Base-by-base conservation (phyloP, 2,797 vertebrate genomes). In the Bradypus variegatus region DNA sequence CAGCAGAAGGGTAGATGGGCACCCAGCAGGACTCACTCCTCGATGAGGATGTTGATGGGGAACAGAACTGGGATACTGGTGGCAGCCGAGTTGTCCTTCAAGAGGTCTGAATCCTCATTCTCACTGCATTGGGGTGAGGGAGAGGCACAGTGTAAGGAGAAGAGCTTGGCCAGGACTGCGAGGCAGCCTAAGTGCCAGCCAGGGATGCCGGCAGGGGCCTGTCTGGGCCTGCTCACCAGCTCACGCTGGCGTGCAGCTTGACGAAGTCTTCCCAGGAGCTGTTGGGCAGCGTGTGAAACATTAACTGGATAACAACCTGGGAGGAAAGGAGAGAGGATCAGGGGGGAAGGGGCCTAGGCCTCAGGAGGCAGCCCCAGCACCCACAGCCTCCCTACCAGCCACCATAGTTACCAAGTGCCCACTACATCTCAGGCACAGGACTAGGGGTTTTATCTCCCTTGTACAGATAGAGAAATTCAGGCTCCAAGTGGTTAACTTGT, bases 41-140 rank as follows among this genome's bases (percentile, higher is more conserved):
- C 76, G 2, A 94, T 65, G 48, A 96, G 84, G 90, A 96, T 31
- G 77, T 96, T 96, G 94, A 97, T 33, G n/a, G 97, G 96, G 77
- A 95, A 95, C 60, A 92, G 78, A 79, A 96, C 50, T 0, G 96
- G 93, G 65, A 96, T 91, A 72, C 14, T 81, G 78, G 25, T 45
- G 9, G 18, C 33, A 23, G 15, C 95, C 0, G 7, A 64, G 85
- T 96, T 97, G 93, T 97, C 82, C 18, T 19, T 1, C 86, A 95
- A 89, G 18, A 95, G 94, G 12, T 8, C 9, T 0, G 79, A 16
- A 6, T 88, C 25, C 76, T 97, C 96, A 1, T 97, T 97, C 23
- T 95, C n/a, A 58, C 97, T 97, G 87, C 18, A n/a, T 4, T 2
- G 31, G 75, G 76, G 33, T 27, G 75, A 82, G 67, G 58, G 0